Evolutionary conservation across 2,797 vertebrate species (phyloP).

Genomic region (Lithobates sylvaticus): DNA sequence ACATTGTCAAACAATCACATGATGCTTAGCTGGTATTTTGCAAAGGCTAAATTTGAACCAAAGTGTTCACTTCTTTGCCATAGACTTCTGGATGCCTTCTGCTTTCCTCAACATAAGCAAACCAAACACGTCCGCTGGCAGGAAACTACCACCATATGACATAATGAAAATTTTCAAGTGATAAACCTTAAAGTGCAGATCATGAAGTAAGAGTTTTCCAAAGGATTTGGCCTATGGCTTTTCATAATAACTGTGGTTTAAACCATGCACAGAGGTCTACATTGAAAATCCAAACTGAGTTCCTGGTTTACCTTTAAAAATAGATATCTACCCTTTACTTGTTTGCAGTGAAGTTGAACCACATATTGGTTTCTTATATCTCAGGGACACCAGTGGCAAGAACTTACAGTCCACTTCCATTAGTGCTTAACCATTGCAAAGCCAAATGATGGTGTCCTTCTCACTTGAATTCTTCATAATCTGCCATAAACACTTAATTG

Average conservation of each 20-base stretch:
- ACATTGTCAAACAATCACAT: conserved; percentile 26
- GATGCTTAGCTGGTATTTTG: conserved; percentile 34
- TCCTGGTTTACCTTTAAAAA: no score
- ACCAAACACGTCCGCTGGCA: background rate
- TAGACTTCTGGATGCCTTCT: conserved; percentile 2
- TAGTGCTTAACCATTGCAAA: no score
- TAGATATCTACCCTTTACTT: no score
- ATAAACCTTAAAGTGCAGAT: background rate
- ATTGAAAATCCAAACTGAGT: background rate
- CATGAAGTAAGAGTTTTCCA: background rate
- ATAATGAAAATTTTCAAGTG: background rate
- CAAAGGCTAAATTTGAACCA: background rate
- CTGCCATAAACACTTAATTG: no score
- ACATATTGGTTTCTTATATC: no score
- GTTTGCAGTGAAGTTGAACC: no score
- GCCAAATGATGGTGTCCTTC: no score
- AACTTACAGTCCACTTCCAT: no score
- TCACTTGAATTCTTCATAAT: no score
- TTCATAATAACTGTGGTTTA: background rate
- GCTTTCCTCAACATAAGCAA: background rate
- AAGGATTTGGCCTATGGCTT: background rate
- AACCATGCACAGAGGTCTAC: background rate
- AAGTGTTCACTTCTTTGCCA: conserved; percentile 1
- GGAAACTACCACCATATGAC: background rate
- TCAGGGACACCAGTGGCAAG: no score